phyloP scores from a whole-genome alignment of 2,113 vertebrate genomes.

The Semicossyphus pulcher region DNA sequence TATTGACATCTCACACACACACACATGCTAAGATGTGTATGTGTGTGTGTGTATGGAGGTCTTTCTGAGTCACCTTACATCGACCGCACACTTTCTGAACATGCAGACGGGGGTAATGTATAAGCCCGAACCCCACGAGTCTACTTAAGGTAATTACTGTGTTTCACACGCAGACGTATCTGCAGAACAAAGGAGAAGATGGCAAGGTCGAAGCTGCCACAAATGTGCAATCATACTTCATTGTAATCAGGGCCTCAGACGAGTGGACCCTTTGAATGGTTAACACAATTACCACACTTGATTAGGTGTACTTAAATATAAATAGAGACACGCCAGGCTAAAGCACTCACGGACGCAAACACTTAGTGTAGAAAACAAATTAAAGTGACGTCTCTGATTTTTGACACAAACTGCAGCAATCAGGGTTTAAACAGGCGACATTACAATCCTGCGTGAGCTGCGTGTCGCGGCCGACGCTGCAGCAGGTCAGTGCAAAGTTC shows the following conservation, averaged over 20 bases:
- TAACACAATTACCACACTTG: conserved; percentile 46
- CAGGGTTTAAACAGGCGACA: too few species aligned
- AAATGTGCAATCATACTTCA: conserved; percentile 58
- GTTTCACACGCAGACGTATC: conserved; percentile 41
- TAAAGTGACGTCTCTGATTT: not conserved
- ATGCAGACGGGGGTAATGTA: conserved; percentile 19
- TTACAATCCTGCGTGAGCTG: too few species aligned
- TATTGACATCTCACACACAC: conserved; percentile 25
- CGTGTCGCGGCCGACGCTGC: too few species aligned
- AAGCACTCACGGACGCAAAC: not conserved
- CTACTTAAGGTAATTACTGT: conserved; percentile 71
- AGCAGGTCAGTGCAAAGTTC: too few species aligned
- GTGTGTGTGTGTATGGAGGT: not conserved
- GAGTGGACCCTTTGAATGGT: conserved; percentile 34
- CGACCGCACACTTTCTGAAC: conserved; percentile 31
- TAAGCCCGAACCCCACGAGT: conserved; percentile 49
- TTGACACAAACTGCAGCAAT: not conserved
- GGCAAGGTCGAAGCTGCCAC: conserved; percentile 22
- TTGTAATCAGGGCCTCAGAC: conserved; percentile 55
- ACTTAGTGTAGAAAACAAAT: not conserved
- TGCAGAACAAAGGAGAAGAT: conserved; percentile 44
- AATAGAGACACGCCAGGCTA: not conserved
- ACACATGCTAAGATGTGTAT: not conserved
- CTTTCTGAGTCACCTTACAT: not conserved
- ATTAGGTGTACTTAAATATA: conserved; percentile 45